Percentiles rank a stretch among this genome's conserved stretches.
Evolutionary conservation across 2,888 invertebrate species (phyloP).

Genomic region (Hemithea aestivaria): DNA sequence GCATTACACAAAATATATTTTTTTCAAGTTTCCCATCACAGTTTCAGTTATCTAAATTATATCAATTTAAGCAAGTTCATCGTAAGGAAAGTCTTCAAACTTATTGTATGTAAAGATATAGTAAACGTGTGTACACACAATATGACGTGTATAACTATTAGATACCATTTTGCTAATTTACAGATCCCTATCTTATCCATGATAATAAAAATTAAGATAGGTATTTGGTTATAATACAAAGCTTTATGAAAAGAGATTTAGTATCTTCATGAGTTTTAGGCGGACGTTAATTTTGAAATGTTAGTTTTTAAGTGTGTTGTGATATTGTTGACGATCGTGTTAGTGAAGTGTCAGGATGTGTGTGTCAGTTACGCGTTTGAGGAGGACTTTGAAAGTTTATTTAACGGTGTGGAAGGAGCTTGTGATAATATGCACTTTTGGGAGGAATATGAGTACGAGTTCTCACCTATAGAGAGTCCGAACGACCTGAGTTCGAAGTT

Average conservation of each 20-base stretch:
- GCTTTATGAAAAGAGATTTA: slow-evolving; percentile 32
- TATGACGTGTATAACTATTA: too few relatives aligned
- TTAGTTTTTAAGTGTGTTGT: slow-evolving; percentile 18
- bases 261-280: slow-evolving; percentile 28
- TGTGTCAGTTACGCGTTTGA: slow-evolving; percentile 48
- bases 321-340: slow-evolving; percentile 23
- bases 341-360: slow-evolving; percentile 18
- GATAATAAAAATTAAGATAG: slow-evolving; percentile 35
- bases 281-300: slow-evolving; percentile 26
- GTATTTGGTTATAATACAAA: slow-evolving; percentile 29
- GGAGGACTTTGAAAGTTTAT: slow-evolving; percentile 34
- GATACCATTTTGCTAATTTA: slow-evolving; percentile 21
- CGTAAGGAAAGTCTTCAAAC: too few relatives aligned
- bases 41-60: too few relatives aligned
- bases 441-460: slow-evolving; percentile 33
- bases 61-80: too few relatives aligned
- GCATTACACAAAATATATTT: too few relatives aligned
- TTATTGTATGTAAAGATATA: too few relatives aligned
- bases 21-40: too few relatives aligned
- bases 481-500: slow-evolving; percentile 32
- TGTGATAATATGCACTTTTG: slow-evolving; percentile 32
- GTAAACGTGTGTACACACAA: too few relatives aligned
- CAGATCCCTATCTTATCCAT: slow-evolving; percentile 39
- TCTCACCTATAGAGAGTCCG: slow-evolving; percentile 27
- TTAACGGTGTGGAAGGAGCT: slow-evolving; percentile 29